Evolutionary conservation across 2,797 vertebrate genomes (phyloP).

Genomic region (Paedocypris micromegethes): DNA sequence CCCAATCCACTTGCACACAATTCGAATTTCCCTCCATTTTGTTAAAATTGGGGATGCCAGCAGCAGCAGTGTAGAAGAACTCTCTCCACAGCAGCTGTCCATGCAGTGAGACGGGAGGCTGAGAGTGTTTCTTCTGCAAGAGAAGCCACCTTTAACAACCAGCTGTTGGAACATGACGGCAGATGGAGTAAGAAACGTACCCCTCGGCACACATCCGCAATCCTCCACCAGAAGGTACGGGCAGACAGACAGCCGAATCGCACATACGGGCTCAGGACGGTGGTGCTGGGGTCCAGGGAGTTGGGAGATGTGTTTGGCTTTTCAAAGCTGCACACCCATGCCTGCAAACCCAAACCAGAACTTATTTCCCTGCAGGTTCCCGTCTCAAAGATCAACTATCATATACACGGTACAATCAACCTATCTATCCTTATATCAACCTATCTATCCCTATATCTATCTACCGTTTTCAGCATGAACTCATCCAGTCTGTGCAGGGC

Average conservation of each 20-base stretch:
- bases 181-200: slow-evolving; percentile 50
- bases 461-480: slow-evolving; percentile 63
- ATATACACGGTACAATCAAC: neutral
- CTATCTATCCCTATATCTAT: no score
- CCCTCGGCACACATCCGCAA: slow-evolving; percentile 64
- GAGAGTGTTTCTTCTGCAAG: slow-evolving; percentile 68
- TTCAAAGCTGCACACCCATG: slow-evolving; percentile 71
- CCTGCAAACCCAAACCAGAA: slow-evolving; percentile 44
- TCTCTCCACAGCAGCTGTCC: slow-evolving; percentile 78
- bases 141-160: neutral
- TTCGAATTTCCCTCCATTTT: slow-evolving; percentile 67
- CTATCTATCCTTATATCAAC: no score
- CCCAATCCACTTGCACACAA: slow-evolving; percentile 70
- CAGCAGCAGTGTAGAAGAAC: slow-evolving; percentile 71
- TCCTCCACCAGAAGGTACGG: slow-evolving; percentile 73
- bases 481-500: slow-evolving; percentile 63
- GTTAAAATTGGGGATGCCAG: slow-evolving; percentile 67
- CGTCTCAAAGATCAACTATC: neutral
- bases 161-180: neutral
- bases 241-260: slow-evolving; percentile 70
- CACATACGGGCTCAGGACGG: slow-evolving; percentile 73
- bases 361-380: no score
- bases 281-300: slow-evolving; percentile 72
- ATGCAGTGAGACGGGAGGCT: slow-evolving; percentile 71
- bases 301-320: slow-evolving; percentile 74